Percentiles rank a stretch among this genome's conserved stretches.
Conservation (phyloP, 2,888 invertebrate genomes). For the Graphium colonna region DNA sequence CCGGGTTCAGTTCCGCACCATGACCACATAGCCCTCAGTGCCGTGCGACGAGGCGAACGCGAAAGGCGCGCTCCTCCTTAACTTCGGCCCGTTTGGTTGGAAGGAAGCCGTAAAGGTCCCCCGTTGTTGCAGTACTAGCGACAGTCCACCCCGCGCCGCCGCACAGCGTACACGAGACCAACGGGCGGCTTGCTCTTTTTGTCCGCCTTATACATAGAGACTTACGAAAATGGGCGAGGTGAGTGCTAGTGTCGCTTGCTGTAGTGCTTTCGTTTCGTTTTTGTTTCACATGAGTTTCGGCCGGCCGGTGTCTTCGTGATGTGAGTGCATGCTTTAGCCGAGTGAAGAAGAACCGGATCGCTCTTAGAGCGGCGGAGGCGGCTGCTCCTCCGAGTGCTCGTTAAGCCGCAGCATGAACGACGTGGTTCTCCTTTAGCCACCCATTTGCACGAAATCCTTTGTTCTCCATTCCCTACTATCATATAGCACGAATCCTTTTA, state of each 20-base stretch:
- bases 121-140: constrained; percentile 78
- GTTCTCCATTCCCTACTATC: constrained; percentile 39
- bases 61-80: constrained; percentile 75
- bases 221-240: constrained; percentile 79
- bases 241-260: constrained; percentile 70
- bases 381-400: constrained; percentile 52
- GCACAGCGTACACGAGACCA: constrained; percentile 73
- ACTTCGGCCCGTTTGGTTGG: constrained; percentile 72
- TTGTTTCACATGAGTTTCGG: constrained; percentile 49
- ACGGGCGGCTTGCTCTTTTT: constrained; percentile 73
- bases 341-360: constrained; percentile 48
- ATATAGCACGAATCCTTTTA: constrained; percentile 30
- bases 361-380: constrained; percentile 31
- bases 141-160: constrained; percentile 69
- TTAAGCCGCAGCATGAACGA: constrained; percentile 38
- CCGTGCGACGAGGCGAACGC: constrained; percentile 69
- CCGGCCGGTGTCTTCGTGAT: constrained; percentile 64
- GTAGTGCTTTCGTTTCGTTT: constrained; percentile 68
- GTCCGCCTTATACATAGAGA: constrained; percentile 74
- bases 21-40: constrained; percentile 76
- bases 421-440: constrained; percentile 37
- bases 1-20: constrained; percentile 77
- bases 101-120: constrained; percentile 72
- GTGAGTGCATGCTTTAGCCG: constrained; percentile 65
- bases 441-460: constrained; percentile 56